Conservation (phyloP, 1,140 invertebrate genomes). For the Drosophila jambulina region DNA sequence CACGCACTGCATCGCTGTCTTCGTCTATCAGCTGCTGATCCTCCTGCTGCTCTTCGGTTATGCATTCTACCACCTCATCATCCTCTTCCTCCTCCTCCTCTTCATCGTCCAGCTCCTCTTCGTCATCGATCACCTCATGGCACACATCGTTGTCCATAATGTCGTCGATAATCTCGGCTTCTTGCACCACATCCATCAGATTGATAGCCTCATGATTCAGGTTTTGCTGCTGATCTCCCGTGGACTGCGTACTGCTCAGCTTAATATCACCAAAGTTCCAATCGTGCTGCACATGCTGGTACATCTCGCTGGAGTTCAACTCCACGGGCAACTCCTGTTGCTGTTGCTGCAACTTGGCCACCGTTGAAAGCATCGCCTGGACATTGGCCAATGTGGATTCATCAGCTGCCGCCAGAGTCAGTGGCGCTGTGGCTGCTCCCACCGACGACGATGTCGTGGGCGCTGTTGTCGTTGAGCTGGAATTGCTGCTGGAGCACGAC, state of each 20-base stretch:
- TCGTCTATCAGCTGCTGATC: conserved; percentile 57
- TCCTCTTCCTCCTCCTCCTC: conserved; percentile 67
- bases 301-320: conserved; percentile 73
- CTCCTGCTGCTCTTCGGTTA: conserved; percentile 40
- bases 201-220: conserved; percentile 68
- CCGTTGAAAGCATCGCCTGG: conserved; percentile 65
- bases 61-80: conserved; percentile 68
- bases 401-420: conserved; percentile 46
- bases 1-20: conserved; percentile 66
- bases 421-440: conserved; percentile 33
- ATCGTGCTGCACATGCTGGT: conserved; percentile 83
- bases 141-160: conserved; percentile 71
- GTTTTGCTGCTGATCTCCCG: conserved; percentile 42
- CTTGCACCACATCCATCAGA: conserved; percentile 76
- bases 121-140: conserved; percentile 63
- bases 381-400: conserved; percentile 59
- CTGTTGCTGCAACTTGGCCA: conserved; percentile 55
- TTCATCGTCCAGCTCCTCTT: conserved; percentile 43
- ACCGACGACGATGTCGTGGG: conserved; percentile 58
- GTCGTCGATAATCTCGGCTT: conserved; percentile 63
- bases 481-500: conserved; percentile 71
- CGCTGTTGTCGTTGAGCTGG: conserved; percentile 48
- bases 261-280: conserved; percentile 84
- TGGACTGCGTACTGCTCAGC: conserved; percentile 41
- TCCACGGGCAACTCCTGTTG: conserved; percentile 58